Conservation (phyloP, 2,888 invertebrate species). For the Ectobius pallidus region DNA sequence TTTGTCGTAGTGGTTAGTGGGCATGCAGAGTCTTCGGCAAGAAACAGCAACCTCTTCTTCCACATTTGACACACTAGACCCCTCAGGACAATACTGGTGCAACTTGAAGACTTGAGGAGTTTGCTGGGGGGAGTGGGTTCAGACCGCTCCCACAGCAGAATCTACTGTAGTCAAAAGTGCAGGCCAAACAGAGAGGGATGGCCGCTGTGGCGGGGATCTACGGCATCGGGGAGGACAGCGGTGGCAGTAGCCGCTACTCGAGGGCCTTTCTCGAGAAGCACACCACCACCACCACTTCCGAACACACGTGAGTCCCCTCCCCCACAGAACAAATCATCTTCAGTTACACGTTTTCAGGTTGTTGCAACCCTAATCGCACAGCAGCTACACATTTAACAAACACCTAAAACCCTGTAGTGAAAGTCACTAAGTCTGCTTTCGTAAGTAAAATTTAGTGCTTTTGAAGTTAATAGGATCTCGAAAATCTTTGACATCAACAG, state of each 20-base stretch:
- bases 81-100: no score
- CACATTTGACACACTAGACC: neutral
- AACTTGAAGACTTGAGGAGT: no score
- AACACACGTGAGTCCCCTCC: constrained; percentile 41
- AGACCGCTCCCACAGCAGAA: neutral
- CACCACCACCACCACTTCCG: constrained; percentile 36
- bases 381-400: no score
- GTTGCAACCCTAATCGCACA: neutral
- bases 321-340: no score
- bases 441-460: no score
- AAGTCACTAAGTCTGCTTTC: no score
- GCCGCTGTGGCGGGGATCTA: constrained; percentile 77
- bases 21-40: neutral
- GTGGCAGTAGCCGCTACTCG: constrained; percentile 50
- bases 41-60: neutral
- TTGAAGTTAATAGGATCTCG: no score
- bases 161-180: neutral
- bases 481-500: no score
- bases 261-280: constrained; percentile 41
- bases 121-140: neutral
- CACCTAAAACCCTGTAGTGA: no score
- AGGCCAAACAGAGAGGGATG: constrained; percentile 35
- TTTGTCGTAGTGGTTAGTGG: neutral
- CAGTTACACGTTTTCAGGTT: neutral
- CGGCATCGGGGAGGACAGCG: constrained; percentile 77